Evolutionary conservation across 1,140 invertebrate species (phyloP).

Genomic region (Lepidostoma basale): DNA sequence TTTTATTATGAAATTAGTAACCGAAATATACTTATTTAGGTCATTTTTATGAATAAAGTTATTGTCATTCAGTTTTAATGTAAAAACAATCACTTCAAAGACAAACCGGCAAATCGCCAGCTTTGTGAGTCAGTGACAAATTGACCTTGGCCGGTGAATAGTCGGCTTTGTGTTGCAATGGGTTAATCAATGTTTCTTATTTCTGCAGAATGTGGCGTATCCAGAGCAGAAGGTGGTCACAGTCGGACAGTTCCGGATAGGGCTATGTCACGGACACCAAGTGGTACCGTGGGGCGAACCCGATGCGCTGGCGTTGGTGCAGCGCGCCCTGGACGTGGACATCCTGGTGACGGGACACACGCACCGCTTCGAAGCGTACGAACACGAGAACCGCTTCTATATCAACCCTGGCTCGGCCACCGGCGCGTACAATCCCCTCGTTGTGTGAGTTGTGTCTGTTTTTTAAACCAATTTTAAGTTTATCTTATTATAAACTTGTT

Average conservation of each 20-base stretch:
- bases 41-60: too few species aligned
- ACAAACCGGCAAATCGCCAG: too few species aligned
- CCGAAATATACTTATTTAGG: too few species aligned
- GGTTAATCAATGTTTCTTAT: too few species aligned
- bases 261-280: slow-evolving; percentile 96
- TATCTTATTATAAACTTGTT: neutral
- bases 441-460: slow-evolving; percentile 70
- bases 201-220: slow-evolving; percentile 89
- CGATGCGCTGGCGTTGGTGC: slow-evolving; percentile 89
- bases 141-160: too few species aligned
- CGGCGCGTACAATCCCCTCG: slow-evolving; percentile 93
- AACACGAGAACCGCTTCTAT: slow-evolving; percentile 98
- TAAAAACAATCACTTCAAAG: too few species aligned
- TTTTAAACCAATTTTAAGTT: neutral
- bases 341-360: slow-evolving; percentile 99
- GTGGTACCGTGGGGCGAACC: slow-evolving; percentile 97
- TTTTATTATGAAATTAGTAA: too few species aligned
- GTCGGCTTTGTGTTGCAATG: too few species aligned
- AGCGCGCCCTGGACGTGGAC: slow-evolving; percentile 97
- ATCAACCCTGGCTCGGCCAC: slow-evolving; percentile 99
- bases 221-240: slow-evolving; percentile 99
- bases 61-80: too few species aligned
- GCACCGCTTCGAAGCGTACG: slow-evolving; percentile 98
- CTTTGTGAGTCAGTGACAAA: too few species aligned
- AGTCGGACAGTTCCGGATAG: slow-evolving; percentile 98